Percentiles rank a stretch among this genome's conserved stretches.
phyloP scores from a whole-genome alignment of 2,888 invertebrate species.

The Tetanocera ferruginea region DNA sequence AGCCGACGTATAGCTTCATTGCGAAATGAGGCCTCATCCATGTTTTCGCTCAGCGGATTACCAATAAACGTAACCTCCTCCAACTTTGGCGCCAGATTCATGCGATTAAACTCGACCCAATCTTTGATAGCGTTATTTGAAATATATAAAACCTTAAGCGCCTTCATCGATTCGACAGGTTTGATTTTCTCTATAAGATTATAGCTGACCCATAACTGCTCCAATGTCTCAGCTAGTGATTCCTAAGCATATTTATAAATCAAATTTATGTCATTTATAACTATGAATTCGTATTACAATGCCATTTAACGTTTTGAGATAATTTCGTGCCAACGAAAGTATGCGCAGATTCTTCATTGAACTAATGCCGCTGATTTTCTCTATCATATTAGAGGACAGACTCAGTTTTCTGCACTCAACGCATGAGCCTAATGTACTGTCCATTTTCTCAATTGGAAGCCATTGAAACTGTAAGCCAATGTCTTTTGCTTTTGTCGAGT shows the following conservation, averaged over 20 bases:
- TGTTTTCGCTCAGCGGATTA: constrained; percentile 82
- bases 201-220: constrained; percentile 95
- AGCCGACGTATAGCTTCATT: constrained; percentile 79
- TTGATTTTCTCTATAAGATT: constrained; percentile 93
- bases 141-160: constrained; percentile 85
- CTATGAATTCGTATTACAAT: constrained; percentile 72
- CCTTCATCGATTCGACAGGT: constrained; percentile 85
- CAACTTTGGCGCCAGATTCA: constrained; percentile 79
- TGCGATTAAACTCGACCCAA: constrained; percentile 88
- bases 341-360: constrained; percentile 86
- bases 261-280: not conserved
- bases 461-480: constrained; percentile 88
- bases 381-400: constrained; percentile 94
- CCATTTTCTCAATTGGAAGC: constrained; percentile 97
- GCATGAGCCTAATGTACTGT: constrained; percentile 81
- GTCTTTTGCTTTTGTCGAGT: constrained; percentile 78
- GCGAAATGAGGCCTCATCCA: constrained; percentile 80
- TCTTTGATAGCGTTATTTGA: constrained; percentile 90
- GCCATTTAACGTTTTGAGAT: constrained; percentile 90
- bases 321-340: constrained; percentile 88
- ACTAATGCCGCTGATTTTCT: constrained; percentile 88
- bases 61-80: constrained; percentile 87
- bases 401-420: constrained; percentile 87
- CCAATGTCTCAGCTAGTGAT: constrained; percentile 86
- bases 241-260: constrained; percentile 72